These are phyloP conservation scores for Microchrysa polita DNA, from an alignment of 2,888 invertebrate species.

Conservation along the genomic window DNA sequence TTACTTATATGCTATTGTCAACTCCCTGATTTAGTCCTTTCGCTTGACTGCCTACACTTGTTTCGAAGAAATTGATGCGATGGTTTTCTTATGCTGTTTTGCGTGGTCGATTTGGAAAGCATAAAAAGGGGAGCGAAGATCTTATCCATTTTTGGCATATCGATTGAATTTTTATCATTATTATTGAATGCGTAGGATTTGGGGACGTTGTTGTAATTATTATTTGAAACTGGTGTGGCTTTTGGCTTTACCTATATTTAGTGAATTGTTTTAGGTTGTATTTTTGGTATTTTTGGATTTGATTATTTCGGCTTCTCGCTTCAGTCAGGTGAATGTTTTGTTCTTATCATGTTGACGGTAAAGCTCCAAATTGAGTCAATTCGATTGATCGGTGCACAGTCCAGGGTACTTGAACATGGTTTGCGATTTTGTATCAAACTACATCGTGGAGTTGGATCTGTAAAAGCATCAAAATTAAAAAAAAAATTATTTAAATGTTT, in stretches of 20 bases:
- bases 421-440: not conserved
- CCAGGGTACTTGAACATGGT: no score
- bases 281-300: not conserved
- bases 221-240: slow-evolving; percentile 22
- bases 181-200: slow-evolving; percentile 6
- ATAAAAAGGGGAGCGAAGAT: slow-evolving; percentile 18
- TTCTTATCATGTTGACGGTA: no score
- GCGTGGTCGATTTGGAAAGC: not conserved
- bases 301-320: not conserved
- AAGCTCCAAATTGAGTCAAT: slow-evolving; percentile 29
- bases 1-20: slow-evolving; percentile 19
- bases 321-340: no score
- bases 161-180: slow-evolving; percentile 31
- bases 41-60: not conserved
- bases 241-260: not conserved
- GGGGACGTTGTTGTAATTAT: not conserved
- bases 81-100: slow-evolving; percentile 17
- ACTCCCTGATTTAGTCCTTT: slow-evolving; percentile 20
- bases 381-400: slow-evolving; percentile 28
- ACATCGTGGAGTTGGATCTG: not conserved
- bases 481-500: no score
- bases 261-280: not conserved
- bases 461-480: not conserved
- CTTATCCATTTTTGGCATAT: slow-evolving; percentile 23
- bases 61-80: not conserved